Evolutionary conservation across 2,888 invertebrate genomes (phyloP).

Genomic region (Oxytorus armatus): DNA sequence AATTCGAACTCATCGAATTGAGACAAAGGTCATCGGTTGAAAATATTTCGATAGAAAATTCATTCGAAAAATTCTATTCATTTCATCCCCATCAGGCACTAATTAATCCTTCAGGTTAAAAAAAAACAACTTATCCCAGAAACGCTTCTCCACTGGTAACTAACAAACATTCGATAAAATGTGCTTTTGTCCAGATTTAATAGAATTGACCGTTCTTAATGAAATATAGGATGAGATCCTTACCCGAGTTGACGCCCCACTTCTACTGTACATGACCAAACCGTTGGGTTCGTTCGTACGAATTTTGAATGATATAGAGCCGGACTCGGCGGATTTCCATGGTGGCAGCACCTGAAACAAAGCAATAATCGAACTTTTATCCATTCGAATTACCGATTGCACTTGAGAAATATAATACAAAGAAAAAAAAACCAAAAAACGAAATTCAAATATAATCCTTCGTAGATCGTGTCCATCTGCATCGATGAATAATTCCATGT

Average conservation of each 20-base stretch:
- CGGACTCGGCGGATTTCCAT: slow-evolving; percentile 96
- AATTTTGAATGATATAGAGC: slow-evolving; percentile 96
- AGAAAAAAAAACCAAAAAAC: not conserved
- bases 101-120: not conserved
- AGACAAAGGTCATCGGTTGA: no score
- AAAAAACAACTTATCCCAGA: no score
- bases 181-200: no score
- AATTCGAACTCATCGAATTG: no score
- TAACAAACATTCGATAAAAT: no score
- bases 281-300: slow-evolving; percentile 98
- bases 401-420: not conserved
- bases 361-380: slow-evolving; percentile 51
- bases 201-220: not conserved
- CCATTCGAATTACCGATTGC: not conserved
- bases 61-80: not conserved
- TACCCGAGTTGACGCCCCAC: slow-evolving; percentile 84
- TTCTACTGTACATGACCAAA: slow-evolving; percentile 96
- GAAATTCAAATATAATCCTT: not conserved
- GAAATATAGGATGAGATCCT: slow-evolving; percentile 50
- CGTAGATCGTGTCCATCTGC: not conserved
- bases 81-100: not conserved
- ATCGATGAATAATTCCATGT: not conserved
- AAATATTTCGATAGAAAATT: no score
- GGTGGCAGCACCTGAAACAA: slow-evolving; percentile 92
- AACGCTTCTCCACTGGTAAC: no score